A percentile compares a stretch with the other conserved stretches of the same genome.
Conservation (phyloP, 2,113 vertebrate genomes). For the Patagioenas fasciata region DNA sequence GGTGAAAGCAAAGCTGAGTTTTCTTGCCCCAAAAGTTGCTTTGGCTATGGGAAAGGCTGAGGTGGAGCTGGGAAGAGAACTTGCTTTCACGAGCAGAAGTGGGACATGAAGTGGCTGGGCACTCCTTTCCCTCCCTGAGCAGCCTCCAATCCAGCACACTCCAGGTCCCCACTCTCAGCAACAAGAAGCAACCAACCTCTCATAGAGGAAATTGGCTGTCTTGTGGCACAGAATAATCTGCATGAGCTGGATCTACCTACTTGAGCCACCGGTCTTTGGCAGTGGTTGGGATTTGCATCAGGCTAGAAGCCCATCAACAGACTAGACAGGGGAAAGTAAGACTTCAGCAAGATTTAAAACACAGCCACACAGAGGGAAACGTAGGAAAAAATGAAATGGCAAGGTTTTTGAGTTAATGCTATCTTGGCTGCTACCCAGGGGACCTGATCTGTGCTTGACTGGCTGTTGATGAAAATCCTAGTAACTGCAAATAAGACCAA, state of each 20-base stretch:
- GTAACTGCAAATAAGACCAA: not conserved
- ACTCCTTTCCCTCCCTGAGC: not conserved
- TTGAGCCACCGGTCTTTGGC: not conserved
- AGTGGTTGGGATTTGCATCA: not conserved
- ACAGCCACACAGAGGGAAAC: not conserved
- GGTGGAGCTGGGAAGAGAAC: not conserved
- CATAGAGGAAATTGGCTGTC: not conserved
- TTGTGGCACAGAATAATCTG: not conserved
- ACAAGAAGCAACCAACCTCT: not conserved
- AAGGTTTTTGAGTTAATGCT: not conserved
- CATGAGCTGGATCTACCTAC: not conserved
- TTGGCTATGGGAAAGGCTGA: not conserved
- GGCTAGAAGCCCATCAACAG: not conserved
- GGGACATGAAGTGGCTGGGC: not conserved
- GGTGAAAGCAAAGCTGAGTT: not conserved
- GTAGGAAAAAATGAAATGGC: not conserved
- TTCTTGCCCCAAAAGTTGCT: not conserved
- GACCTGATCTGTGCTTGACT: not conserved
- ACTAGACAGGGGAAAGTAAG: not conserved
- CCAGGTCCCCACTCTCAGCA: fast-evolving
- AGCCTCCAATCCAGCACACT: not conserved
- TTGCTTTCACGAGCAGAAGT: not conserved
- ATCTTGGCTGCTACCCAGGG: not conserved
- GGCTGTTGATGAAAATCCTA: constrained; percentile 2
- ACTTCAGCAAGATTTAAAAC: not conserved